Evolutionary conservation across 2,888 invertebrate species (phyloP).

Genomic region (Idaea straminata): DNA sequence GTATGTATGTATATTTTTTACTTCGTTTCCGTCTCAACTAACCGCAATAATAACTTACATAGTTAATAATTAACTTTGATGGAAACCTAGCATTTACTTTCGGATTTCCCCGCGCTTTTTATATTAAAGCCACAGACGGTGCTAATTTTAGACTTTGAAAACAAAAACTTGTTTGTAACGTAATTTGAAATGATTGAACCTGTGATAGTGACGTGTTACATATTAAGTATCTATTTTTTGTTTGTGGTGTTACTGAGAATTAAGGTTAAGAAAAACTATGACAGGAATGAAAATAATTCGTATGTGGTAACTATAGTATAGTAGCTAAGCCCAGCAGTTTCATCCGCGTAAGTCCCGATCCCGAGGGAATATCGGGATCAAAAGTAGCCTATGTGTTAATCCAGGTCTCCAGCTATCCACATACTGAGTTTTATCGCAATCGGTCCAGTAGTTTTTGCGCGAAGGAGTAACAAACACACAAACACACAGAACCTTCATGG

Average conservation of each 20-base stretch:
- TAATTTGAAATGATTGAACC: not conserved
- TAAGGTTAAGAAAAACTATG: no score
- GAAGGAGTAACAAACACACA: no score
- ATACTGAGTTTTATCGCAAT: no score
- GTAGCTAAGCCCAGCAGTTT: no score
- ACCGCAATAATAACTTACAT: not conserved
- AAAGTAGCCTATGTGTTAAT: no score
- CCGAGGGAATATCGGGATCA: no score
- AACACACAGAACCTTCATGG: no score
- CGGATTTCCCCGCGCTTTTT: slow-evolving; percentile 1
- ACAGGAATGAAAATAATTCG: no score
- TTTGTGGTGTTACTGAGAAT: not conserved
- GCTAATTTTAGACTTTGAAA: not conserved
- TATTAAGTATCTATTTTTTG: not conserved
- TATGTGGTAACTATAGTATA: no score
- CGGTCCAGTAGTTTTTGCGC: no score
- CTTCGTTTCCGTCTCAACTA: not conserved
- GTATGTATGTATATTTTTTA: not conserved
- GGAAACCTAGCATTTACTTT: not conserved
- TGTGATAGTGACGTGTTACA: not conserved
- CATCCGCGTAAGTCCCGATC: no score
- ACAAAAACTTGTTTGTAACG: not conserved
- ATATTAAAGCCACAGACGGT: not conserved
- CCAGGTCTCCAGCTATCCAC: no score
- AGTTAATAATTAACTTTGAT: not conserved